Evolutionary conservation across 2,113 vertebrate species (phyloP).

Genomic region (Coregonus clupeaformis): DNA sequence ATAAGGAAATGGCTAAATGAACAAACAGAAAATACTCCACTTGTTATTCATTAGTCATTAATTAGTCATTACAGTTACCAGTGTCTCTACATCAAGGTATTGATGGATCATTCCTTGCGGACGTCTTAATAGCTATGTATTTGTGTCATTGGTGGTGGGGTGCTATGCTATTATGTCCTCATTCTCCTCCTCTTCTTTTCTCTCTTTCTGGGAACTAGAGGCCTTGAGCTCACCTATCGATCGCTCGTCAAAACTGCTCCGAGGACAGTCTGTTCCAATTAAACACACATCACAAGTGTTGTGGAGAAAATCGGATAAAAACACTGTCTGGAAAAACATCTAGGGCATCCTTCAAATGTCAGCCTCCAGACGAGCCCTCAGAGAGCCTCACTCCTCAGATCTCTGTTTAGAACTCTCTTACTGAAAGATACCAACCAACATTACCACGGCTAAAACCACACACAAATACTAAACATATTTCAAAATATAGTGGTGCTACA

Average conservation of each 20-base stretch:
- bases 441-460: too few relatives aligned
- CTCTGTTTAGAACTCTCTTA: slow-evolving; percentile 17
- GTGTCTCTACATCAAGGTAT: not conserved
- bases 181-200: not conserved
- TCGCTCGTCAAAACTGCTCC: slow-evolving; percentile 30
- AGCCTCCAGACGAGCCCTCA: too few relatives aligned
- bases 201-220: slow-evolving; percentile 1
- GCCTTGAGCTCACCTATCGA: slow-evolving; percentile 22
- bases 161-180: not conserved
- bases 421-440: slow-evolving; percentile 14
- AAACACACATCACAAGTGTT: slow-evolving; percentile 35
- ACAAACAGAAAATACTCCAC: not conserved
- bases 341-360: slow-evolving; percentile 34
- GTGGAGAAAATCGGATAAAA: slow-evolving; percentile 34
- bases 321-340: slow-evolving; percentile 35
- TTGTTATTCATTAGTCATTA: not conserved
- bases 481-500: too few relatives aligned
- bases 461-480: too few relatives aligned
- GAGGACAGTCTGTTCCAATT: slow-evolving; percentile 52
- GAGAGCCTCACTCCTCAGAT: too few relatives aligned
- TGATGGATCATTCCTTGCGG: not conserved
- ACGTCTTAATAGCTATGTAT: not conserved
- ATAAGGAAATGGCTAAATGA: not conserved
- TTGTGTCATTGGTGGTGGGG: not conserved
- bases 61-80: not conserved